Conservation (phyloP, 2,888 invertebrate genomes). For the Eristalinus aeneus region DNA sequence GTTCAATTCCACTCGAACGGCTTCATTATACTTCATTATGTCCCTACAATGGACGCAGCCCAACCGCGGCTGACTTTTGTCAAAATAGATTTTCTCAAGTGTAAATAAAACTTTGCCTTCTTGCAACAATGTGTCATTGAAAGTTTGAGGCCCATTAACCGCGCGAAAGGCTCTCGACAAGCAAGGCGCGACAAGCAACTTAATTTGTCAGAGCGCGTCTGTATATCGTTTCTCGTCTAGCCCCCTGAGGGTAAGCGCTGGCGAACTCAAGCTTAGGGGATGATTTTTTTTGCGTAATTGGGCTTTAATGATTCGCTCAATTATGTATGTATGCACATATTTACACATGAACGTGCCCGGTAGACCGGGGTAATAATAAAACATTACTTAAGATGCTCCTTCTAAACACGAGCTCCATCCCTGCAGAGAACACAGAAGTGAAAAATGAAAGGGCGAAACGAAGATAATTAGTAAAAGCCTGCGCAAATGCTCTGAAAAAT, state of each 20-base stretch:
- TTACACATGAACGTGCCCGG: too few species aligned
- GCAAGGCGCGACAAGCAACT: too few species aligned
- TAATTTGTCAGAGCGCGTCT: not conserved
- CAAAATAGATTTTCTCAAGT: slow-evolving; percentile 51
- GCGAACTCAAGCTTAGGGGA: not conserved
- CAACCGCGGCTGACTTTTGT: slow-evolving; percentile 32
- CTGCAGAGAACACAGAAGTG: too few species aligned
- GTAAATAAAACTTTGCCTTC: slow-evolving; percentile 33
- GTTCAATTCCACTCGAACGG: slow-evolving; percentile 47
- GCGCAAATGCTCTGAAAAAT: slow-evolving; percentile 47
- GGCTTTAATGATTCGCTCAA: not conserved
- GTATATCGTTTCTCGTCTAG: not conserved
- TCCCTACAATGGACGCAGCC: slow-evolving; percentile 12
- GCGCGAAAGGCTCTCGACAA: too few species aligned
- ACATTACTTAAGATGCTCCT: too few species aligned
- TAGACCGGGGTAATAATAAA: too few species aligned
- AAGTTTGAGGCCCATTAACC: not conserved
- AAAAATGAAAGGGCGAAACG: not conserved
- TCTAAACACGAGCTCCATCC: too few species aligned
- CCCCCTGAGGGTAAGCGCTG: not conserved
- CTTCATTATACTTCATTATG: slow-evolving; percentile 15
- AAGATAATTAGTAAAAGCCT: slow-evolving; percentile 45
- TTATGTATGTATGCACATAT: too few species aligned
- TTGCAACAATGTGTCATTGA: slow-evolving; percentile 30
- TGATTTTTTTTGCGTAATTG: not conserved